Conservation (phyloP, 2,113 vertebrate species). For the Entomyzon cyanotis region DNA sequence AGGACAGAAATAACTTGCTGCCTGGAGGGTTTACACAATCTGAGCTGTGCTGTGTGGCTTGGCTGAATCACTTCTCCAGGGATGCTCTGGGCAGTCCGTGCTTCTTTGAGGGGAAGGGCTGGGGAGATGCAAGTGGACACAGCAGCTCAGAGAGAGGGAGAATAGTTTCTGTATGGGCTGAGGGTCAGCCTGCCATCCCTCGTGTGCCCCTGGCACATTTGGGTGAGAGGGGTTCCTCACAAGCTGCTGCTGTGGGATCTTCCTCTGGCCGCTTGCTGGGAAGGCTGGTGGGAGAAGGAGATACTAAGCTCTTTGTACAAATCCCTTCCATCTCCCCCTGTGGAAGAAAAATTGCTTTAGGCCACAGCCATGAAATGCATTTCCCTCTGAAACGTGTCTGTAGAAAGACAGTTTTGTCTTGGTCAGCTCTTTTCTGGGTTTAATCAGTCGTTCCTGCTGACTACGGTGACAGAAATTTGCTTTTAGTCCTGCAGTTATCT, state of each 20-base stretch:
- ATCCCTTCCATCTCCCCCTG: neutral
- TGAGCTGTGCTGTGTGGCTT: neutral
- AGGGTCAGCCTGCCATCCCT: neutral
- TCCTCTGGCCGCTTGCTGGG: neutral
- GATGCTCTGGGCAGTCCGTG: neutral
- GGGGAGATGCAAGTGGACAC: neutral
- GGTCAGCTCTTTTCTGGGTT: constrained; percentile 18
- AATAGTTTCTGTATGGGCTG: fast-evolving
- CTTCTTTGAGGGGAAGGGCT: neutral
- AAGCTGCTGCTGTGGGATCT: neutral
- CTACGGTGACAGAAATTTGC: neutral
- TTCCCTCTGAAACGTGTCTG: neutral
- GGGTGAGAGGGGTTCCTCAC: neutral
- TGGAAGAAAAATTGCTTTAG: neutral
- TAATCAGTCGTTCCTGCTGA: neutral
- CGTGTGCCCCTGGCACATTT: fast-evolving
- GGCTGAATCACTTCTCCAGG: neutral
- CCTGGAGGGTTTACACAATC: neutral
- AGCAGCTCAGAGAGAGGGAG: neutral
- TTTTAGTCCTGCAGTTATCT: neutral
- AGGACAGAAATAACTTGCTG: constrained; percentile 29
- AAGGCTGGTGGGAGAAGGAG: neutral
- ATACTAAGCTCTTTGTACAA: neutral
- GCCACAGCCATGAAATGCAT: neutral
- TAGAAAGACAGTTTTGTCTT: neutral